Base-by-base conservation (phyloP, 1,140 invertebrate genomes). In the Uloborus diversus region DNA sequence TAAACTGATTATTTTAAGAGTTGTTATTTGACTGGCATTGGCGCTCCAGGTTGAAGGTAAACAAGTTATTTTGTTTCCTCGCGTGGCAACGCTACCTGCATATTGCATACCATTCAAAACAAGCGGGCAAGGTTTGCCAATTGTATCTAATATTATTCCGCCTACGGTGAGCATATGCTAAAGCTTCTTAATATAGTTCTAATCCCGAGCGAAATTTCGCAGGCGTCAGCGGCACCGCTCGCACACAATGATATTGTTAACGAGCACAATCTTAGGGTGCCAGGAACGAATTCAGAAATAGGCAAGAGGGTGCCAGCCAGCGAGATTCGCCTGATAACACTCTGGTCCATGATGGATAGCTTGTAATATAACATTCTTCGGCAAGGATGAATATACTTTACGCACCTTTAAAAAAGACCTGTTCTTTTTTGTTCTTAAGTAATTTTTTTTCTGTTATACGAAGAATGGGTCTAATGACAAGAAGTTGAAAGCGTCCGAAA, bases 171-270 rank as follows among this genome's bases (percentile, higher is more conserved):
- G 51, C 51, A 56, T n/a, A 56, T 56, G 51, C 51, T 23, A 20
- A 56, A 7, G 51, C 68, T 57, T 33, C 51, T 57, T 70, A 35
- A 57, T 70, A 35, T 37, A 56, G 47, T 23, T 32, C 65, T 51
- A 32, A 53, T 68, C 65, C 35, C 27, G 51, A 70, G 51, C 51
- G 28, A 70, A n/a, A 70, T 57, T 57, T 70, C 20, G 68, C 53
- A 20, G 33, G 25, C 51, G 68, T 70, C 51, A 57, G 68, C 68
- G 28, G 56, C 51, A 56, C 32, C 27, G 68, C 14, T 23, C 51
- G 37, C 56, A 70, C 32, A 70, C 68, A 70, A 70, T 56, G 53
- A 70, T 37, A 28, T 30, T 57, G 68, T 70, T 70, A 70, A 70
- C 68, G 68, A 70, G 68, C 53, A 47, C 14, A 57, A 56, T 56